Base-by-base conservation (phyloP, 2,113 vertebrate genomes). In the Recurvirostra avosetta region DNA sequence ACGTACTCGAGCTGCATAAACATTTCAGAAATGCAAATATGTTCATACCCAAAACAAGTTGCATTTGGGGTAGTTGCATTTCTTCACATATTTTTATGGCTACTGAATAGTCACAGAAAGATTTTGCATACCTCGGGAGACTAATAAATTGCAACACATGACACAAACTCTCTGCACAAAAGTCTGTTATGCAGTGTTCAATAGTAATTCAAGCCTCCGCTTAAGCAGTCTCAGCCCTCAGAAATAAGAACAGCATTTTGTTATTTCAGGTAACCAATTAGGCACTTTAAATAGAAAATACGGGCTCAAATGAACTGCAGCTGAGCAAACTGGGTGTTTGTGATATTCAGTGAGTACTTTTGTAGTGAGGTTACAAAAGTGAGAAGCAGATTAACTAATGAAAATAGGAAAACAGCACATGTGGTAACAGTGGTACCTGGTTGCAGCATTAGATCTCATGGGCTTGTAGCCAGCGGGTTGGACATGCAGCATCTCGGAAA, bases 51-150 rank as follows among this genome's bases (percentile, higher is more conserved):
- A 27, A 67, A 88, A 83, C 50, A 89, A 92, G 79, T 13, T 61
- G 36, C 19, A 63, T 95, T 77, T 38, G 29, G 40, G 49, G 53
- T 38, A 87, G 41, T 14, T 82, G 50, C 58, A 73, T 75, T 95
- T 89, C 40, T 78, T 84, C 53, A 19, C 52, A 8, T 81, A 87
- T 89, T 95, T 90, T 86, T 87, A 91, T 27, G 32, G 67, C 78
- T 73, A 38, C 63, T 70, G 50, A 66, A 82, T 34, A 88, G 74
- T 93, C 63, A 73, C 62, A 90, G 71, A 59, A 79, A 73, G 68
- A 55, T 76, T 95, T 67, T 78, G 65, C 80, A 49, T 84, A 52
- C 43, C 88, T 77, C 11, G 2, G 36, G 79, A 94, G 94, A 73
- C 50, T 40, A 77, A 80, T 58, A 88, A 76, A 81, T 84, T 43